phyloP scores from a whole-genome alignment of 2,113 vertebrate genomes.

The Delphinapterus leucas region DNA sequence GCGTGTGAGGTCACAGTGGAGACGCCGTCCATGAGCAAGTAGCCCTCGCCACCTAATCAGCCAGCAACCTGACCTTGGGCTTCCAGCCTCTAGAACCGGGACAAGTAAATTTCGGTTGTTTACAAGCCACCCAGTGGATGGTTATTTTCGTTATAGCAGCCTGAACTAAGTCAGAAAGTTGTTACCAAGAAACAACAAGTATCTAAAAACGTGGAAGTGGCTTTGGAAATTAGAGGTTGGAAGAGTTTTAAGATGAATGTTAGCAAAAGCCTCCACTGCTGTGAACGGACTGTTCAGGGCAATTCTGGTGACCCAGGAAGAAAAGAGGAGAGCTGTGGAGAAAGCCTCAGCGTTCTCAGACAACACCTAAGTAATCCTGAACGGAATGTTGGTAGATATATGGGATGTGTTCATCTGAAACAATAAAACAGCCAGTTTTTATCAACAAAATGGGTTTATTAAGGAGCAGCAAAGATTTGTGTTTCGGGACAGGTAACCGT shows the following conservation, averaged over 20 bases:
- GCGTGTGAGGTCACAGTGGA: neutral
- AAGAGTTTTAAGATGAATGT: neutral
- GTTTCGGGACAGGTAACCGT: neutral
- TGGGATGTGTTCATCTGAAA: neutral
- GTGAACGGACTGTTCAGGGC: rapidly evolving
- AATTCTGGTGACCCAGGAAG: neutral
- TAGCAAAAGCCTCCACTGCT: neutral
- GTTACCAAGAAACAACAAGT: no score
- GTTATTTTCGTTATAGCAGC: no score
- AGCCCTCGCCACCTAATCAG: neutral
- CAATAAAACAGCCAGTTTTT: neutral
- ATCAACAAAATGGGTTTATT: neutral
- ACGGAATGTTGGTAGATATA: neutral
- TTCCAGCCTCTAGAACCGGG: neutral
- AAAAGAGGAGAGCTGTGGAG: no score
- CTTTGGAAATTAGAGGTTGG: neutral
- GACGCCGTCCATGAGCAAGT: neutral
- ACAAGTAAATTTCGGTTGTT: neutral
- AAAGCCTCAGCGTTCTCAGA: neutral
- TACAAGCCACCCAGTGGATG: neutral
- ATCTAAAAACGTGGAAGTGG: neutral
- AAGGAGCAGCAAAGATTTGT: neutral
- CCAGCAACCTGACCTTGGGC: neutral
- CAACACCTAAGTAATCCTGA: neutral
- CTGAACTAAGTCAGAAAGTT: neutral